phyloP scores from a whole-genome alignment of 2,797 vertebrate genomes.

The Gambusia yucatana region DNA sequence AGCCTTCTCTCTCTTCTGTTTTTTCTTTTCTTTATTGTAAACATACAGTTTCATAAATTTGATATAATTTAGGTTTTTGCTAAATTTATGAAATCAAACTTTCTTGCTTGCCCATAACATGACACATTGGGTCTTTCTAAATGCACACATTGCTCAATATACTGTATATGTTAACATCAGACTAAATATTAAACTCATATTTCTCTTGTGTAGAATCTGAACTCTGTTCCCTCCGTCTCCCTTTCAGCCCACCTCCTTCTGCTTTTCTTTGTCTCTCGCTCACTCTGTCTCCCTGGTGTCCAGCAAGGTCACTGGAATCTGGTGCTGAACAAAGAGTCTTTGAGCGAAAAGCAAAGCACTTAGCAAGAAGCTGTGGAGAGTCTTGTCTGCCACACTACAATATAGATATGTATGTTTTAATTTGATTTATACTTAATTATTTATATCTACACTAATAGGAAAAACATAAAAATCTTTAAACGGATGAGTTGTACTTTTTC shows the following conservation, averaged over 20 bases:
- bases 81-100: neutral
- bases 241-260: conserved; percentile 39
- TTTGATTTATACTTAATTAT: neutral
- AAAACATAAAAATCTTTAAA: neutral
- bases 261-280: conserved; percentile 47
- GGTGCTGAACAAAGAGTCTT: conserved; percentile 74
- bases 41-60: neutral
- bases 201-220: neutral
- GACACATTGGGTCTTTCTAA: conserved; percentile 10
- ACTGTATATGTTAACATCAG: neutral
- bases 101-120: neutral
- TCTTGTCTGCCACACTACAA: conserved; percentile 19
- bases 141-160: conserved; percentile 7
- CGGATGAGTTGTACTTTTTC: neutral
- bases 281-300: conserved; percentile 46
- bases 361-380: conserved; percentile 35
- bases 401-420: neutral
- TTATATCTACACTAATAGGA: neutral
- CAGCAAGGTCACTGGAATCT: conserved; percentile 70
- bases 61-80: neutral
- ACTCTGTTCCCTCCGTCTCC: conserved; percentile 6
- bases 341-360: conserved; percentile 57
- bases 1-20: conserved; percentile 16
- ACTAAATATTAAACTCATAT: neutral
- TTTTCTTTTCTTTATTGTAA: neutral